Evolutionary conservation across 30 jellyfish, hydroid and myxozoan species (phyloP), one percentile per base, ranked within the genome.

Genomic region (Hydra vulgaris): DNA sequence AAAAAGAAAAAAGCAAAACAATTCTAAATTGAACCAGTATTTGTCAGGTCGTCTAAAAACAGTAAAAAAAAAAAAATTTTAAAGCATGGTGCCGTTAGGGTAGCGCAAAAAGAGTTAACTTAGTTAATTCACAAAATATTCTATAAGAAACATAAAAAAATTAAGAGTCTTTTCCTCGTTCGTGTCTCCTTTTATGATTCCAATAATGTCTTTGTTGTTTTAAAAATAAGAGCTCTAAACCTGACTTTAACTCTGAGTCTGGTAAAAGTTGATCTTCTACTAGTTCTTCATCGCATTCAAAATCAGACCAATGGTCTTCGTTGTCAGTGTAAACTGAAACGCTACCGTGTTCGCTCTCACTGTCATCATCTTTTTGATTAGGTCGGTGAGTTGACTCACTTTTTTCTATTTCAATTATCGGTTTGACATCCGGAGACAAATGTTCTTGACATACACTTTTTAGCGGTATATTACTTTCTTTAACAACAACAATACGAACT

Each of bases 231-330:
- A 89, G 84, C 82, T 89, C 97, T 8, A 89, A 88, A 18, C 97
- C 97, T 79, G 81, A 79, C 75, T 89, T 89, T 21, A 89, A 77
- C 76, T 89, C 97, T 8, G 95, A 84, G 23, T 89, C 97, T 25
- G 97, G 97, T 23, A 89, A 79, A 16, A 89, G 76, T 76, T 89
- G 97, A 89, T 89, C 97, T 66, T 89, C 97, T 7, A 89, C 97
- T 18, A 89, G 83, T 69, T 89, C 97, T 21, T 88, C 97, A 68
- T 89, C 94, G 54, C 82, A 95, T 27, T 84, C 95, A 67, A 84
- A 66, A 21, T 85, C 94, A 17, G 97, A 76, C 71, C 87, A 78
- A n/a, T 76, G 69, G 25, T 78, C 85, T 19, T n/a, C 85, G 22
- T 20, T 21, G 69, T 52, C 79, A 16, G 85, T 78, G 81, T 78